Percentiles rank a stretch among this genome's conserved stretches.
Evolutionary conservation across 2,797 vertebrate species (phyloP).

Genomic region (Spea hammondii): DNA sequence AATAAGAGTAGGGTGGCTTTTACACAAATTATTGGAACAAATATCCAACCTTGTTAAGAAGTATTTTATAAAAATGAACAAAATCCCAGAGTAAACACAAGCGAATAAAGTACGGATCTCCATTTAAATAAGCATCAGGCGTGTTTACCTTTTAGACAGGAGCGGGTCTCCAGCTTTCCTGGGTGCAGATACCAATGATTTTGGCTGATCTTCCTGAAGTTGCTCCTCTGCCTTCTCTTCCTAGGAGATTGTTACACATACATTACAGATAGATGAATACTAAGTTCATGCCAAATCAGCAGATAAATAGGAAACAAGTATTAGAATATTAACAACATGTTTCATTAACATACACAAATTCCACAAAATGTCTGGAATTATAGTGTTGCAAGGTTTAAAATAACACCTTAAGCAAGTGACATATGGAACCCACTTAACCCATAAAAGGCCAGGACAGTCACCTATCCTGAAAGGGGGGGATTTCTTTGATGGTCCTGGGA

Average conservation of each 20-base stretch:
- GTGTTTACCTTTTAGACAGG: conserved; percentile 82
- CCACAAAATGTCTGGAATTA: not conserved
- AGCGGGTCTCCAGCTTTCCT: conserved; percentile 82
- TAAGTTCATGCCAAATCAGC: no score
- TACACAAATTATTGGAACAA: no score
- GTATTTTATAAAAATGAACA: not conserved
- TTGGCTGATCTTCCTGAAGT: conserved; percentile 56
- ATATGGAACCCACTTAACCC: no score
- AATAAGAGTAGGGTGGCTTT: no score
- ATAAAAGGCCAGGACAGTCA: no score
- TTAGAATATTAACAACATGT: not conserved
- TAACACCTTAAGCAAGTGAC: no score
- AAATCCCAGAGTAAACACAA: not conserved
- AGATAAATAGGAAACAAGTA: not conserved
- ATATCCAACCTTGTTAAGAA: no score
- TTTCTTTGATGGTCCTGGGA: no score
- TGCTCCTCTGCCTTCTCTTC: conserved; percentile 52
- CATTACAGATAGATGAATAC: no score
- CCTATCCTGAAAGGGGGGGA: no score
- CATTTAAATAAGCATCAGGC: no score
- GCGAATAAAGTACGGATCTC: not conserved
- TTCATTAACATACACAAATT: not conserved
- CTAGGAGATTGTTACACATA: conserved; percentile 47
- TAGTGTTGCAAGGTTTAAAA: not conserved
- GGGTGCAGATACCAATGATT: conserved; percentile 67